These are phyloP conservation scores for Coryphaenoides rupestris DNA, from an alignment of 2,113 vertebrate genomes.

Conservation along the genomic window DNA sequence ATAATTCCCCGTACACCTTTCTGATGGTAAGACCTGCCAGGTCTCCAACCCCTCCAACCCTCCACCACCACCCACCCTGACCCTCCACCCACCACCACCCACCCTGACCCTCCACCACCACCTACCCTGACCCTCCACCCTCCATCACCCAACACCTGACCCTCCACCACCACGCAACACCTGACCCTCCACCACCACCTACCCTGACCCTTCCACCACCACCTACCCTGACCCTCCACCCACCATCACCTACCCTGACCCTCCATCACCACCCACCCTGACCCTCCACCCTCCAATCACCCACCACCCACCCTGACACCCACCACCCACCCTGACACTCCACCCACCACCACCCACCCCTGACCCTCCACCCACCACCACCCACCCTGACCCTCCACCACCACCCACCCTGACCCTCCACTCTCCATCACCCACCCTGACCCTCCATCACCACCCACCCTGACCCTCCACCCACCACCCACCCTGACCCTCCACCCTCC, in stretches of 20 bases:
- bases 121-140: not conserved
- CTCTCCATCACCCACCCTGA: conserved; percentile 74
- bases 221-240: conserved; percentile 78
- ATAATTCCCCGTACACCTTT: no score
- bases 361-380: conserved; percentile 53
- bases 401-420: no score
- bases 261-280: conserved; percentile 70
- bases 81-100: conserved; percentile 24
- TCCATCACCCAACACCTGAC: conserved; percentile 78
- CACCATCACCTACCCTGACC: no score
- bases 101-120: no score
- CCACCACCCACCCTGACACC: conserved; percentile 76
- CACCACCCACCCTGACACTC: conserved; percentile 50
- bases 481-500: conserved; percentile 71
- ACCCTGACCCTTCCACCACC: conserved; percentile 46
- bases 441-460: no score
- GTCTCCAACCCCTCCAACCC: not conserved
- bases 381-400: conserved; percentile 78
- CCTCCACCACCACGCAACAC: no score
- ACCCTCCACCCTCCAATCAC: conserved; percentile 49
- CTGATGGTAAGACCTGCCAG: not conserved
- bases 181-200: no score
- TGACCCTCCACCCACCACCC: conserved; percentile 44
- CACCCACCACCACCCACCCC: conserved; percentile 75
- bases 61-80: conserved; percentile 74